Evolutionary conservation across 2,797 vertebrate genomes (phyloP).

Genomic region (Arctocebus calabarensis): DNA sequence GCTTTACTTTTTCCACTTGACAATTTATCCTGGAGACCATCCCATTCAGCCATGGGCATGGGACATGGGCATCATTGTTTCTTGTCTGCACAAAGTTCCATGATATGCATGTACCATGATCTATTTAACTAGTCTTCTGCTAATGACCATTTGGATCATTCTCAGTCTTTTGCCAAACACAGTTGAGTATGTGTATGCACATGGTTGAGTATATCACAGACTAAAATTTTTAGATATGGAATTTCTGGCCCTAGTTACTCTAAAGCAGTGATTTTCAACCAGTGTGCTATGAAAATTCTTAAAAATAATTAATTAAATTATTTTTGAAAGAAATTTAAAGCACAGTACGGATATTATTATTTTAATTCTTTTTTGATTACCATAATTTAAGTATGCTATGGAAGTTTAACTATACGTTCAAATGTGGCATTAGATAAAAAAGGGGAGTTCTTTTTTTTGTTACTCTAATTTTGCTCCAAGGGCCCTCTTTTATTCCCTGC

Average conservation of each 20-base stretch:
- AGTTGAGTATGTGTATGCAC: neutral
- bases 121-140: neutral
- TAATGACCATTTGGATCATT: neutral
- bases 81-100: neutral
- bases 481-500: neutral
- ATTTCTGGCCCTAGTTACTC: neutral
- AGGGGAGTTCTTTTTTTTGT: neutral
- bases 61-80: neutral
- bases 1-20: neutral
- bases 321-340: too few species aligned
- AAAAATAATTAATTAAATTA: too few species aligned
- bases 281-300: too few species aligned
- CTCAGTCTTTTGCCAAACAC: neutral
- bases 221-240: neutral
- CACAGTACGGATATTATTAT: too few species aligned
- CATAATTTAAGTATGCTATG: too few species aligned
- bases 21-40: neutral
- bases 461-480: neutral
- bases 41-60: neutral
- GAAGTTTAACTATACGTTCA: too few species aligned
- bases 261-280: neutral
- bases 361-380: too few species aligned
- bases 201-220: neutral
- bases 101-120: neutral
- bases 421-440: too few species aligned